These are phyloP conservation scores for Centruroides sculpturatus DNA, from an alignment of 1,140 invertebrate species.

Conservation along the genomic window DNA sequence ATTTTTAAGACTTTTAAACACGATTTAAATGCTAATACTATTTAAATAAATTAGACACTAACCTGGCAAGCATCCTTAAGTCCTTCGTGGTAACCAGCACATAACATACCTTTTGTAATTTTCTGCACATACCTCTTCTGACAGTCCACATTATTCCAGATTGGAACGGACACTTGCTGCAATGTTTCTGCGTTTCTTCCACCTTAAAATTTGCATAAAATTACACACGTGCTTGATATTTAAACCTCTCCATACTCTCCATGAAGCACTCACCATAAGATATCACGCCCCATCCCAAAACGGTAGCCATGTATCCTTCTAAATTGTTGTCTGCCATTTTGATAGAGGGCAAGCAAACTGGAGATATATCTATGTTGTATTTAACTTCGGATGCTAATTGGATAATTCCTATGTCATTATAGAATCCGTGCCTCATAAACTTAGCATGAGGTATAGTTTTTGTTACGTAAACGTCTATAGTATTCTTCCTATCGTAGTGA, in stretches of 20 bases:
- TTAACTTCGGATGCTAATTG: slow-evolving; percentile 53
- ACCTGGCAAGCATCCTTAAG: slow-evolving; percentile 85
- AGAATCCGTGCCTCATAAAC: slow-evolving; percentile 30
- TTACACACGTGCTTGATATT: too few species aligned
- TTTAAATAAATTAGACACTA: slow-evolving; percentile 7
- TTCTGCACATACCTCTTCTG: slow-evolving; percentile 42
- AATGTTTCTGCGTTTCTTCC: slow-evolving; percentile 40
- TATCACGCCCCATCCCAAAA: slow-evolving; percentile 78
- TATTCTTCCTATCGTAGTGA: slow-evolving; percentile 11
- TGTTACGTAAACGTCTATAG: slow-evolving; percentile 16
- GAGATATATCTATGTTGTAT: slow-evolving; percentile 57
- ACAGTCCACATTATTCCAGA: slow-evolving; percentile 39
- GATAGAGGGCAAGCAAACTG: slow-evolving; percentile 59
- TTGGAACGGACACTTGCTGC: slow-evolving; percentile 40
- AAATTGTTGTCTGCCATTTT: slow-evolving; percentile 26
- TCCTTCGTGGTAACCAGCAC: slow-evolving; percentile 72
- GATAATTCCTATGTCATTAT: slow-evolving; percentile 72
- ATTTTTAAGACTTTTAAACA: too few species aligned
- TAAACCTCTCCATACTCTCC: too few species aligned
- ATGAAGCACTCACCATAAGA: slow-evolving; percentile 22
- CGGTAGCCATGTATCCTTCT: slow-evolving; percentile 58
- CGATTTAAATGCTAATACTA: too few species aligned
- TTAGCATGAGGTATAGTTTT: slow-evolving; percentile 14
- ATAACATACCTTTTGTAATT: slow-evolving; percentile 45
- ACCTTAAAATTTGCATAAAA: too few species aligned